Evolutionary conservation across 1,140 invertebrate species (phyloP), one percentile per base, ranked within the genome.

Genomic region (Penaeus indicus): DNA sequence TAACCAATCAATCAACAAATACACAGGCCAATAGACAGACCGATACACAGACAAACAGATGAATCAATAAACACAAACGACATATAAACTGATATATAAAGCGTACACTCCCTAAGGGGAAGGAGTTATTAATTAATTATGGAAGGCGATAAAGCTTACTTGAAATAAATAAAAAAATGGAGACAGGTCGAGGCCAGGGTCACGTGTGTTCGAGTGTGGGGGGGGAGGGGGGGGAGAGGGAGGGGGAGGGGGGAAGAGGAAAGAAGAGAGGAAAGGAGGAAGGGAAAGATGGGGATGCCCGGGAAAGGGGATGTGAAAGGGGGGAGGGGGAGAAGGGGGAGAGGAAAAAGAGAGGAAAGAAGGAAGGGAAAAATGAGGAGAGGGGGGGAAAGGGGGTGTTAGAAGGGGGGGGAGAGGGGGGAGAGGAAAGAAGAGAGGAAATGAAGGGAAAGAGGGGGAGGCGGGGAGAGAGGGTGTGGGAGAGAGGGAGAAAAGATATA

Each of bases 391-490:
- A 2, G 32, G 32, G 32, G 32, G 0, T 32, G 32, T 32, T 0
- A 32, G 0, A 32, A 3, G n/a, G 3, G 63, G n/a, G n/a, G 3
- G 19, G 32, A 32, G 0, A 32, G n/a, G n/a, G 3, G 63, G n/a
- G n/a, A n/a, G 19, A 67, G 63, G 63, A 67, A 1, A 3, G n/a
- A 3, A 21, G n/a, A 67, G 63, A 67, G n/a, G 63, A 67, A 67
- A 64, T 18, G 63, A n/a, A 64, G 63, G 63, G n/a, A 64, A n/a
- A 64, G 63, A n/a, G n/a, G 63, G 63, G n/a, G 63, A n/a, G n/a
- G 63, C 16, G n/a, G n/a, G 63, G n/a, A n/a, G 3, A 67, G 63
- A n/a, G n/a, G 3, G 1, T 1, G 63, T 19, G n/a, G n/a, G 63
- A 67, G 63, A n/a, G n/a, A n/a, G 63, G n/a, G 3, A n/a, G n/a